Conservation (phyloP, 2,113 vertebrate genomes). For the Oryctolagus cuniculus region DNA sequence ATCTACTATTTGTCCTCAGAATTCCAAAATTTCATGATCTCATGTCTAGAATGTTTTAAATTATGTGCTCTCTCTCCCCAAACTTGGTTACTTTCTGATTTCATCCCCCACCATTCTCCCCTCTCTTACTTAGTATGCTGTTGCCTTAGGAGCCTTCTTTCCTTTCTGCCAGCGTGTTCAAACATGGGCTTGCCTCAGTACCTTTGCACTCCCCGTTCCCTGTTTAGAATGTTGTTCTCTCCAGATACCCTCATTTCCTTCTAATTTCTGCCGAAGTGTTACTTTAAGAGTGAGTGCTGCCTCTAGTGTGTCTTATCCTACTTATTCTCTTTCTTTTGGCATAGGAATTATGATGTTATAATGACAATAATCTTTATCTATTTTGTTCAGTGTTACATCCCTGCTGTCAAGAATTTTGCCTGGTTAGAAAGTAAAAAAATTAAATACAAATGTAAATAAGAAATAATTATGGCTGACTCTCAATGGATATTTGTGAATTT, state of each 20-base stretch:
- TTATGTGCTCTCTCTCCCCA: accelerated
- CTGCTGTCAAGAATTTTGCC: neutral
- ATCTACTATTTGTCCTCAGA: neutral
- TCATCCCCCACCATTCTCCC: neutral
- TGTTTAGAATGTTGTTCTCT: neutral
- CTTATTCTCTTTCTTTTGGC: neutral
- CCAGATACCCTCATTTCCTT: neutral
- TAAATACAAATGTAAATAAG: no score
- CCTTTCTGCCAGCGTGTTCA: neutral
- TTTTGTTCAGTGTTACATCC: neutral
- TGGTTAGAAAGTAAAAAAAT: neutral
- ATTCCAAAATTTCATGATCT: neutral
- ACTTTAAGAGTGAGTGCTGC: neutral
- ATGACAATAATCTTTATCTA: neutral
- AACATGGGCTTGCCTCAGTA: neutral
- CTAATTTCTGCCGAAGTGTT: neutral
- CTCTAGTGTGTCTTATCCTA: neutral
- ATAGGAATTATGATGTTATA: neutral
- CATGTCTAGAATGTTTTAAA: neutral
- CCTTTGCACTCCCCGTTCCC: neutral
- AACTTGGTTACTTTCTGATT: neutral
- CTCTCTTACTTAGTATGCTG: neutral
- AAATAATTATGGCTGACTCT: neutral
- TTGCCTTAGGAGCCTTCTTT: neutral
- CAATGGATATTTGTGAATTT: neutral